A percentile compares a stretch with the other conserved stretches of the same genome.
Conservation (phyloP, 2,888 invertebrate species). For the Steinernema carpocapsae region DNA sequence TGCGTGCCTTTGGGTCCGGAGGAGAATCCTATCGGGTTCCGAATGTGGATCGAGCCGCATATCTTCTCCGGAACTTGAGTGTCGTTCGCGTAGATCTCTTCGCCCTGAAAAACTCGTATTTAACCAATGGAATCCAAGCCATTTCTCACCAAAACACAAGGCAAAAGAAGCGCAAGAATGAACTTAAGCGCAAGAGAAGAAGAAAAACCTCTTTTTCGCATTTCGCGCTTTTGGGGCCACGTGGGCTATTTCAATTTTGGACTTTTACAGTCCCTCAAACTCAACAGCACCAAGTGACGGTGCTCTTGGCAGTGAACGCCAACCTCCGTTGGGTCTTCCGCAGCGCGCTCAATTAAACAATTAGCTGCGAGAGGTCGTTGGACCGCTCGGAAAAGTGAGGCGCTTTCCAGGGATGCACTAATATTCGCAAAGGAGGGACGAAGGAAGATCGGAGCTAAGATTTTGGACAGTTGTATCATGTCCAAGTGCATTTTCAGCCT, state of each 20-base stretch:
- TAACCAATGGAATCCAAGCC: neutral
- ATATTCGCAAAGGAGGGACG: no score
- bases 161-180: neutral
- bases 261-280: neutral
- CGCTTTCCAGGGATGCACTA: no score
- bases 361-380: neutral
- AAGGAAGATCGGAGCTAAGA: no score
- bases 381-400: no score
- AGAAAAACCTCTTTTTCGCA: neutral
- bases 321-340: neutral
- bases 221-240: neutral
- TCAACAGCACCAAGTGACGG: neutral
- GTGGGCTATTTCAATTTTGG: no score
- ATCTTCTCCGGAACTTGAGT: neutral
- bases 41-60: neutral
- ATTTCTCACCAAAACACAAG: neutral
- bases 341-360: slow-evolving; percentile 19
- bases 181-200: neutral
- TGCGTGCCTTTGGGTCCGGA: no score
- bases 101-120: neutral
- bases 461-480: no score
- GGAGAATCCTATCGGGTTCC: neutral
- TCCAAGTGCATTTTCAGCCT: no score
- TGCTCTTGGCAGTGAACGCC: neutral
- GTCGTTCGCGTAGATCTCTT: no score